These are phyloP conservation scores for Carassius gibelio DNA, from an alignment of 2,113 vertebrate species.

Conservation along the genomic window DNA sequence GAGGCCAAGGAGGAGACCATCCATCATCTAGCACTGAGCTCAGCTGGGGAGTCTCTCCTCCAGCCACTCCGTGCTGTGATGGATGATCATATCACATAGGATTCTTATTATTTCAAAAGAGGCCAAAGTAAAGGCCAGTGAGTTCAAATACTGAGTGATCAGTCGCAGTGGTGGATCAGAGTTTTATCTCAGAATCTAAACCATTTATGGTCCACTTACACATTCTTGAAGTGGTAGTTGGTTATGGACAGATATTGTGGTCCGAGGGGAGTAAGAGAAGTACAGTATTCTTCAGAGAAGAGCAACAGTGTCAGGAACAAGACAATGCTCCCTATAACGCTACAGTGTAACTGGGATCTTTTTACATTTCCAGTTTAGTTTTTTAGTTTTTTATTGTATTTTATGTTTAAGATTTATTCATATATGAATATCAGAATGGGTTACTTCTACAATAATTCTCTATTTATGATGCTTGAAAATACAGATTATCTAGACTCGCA, in stretches of 20 bases:
- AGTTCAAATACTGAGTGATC: constrained; percentile 47
- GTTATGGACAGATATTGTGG: constrained; percentile 24
- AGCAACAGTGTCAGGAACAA: neutral
- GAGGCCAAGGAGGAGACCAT: constrained; percentile 51
- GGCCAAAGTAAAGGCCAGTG: constrained; percentile 52
- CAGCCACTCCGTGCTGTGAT: constrained; percentile 48
- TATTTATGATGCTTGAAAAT: too few species aligned
- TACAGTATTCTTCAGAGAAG: constrained; percentile 14
- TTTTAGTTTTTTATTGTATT: neutral
- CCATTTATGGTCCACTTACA: constrained; percentile 39
- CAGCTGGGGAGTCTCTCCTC: constrained; percentile 50
- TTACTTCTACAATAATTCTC: too few species aligned
- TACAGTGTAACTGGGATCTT: neutral
- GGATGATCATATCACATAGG: constrained; percentile 55
- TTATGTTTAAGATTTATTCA: neutral
- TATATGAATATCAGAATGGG: too few species aligned
- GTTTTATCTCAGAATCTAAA: constrained; percentile 48
- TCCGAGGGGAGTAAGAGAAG: neutral
- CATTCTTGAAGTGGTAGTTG: constrained; percentile 30
- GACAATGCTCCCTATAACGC: neutral
- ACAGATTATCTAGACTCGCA: too few species aligned
- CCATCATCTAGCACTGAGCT: constrained; percentile 45
- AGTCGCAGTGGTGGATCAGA: constrained; percentile 38
- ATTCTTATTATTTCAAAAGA: constrained; percentile 61
- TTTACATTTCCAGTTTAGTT: neutral